Conservation (phyloP, 2,888 invertebrate species). For the Diadegma fenestrale region DNA sequence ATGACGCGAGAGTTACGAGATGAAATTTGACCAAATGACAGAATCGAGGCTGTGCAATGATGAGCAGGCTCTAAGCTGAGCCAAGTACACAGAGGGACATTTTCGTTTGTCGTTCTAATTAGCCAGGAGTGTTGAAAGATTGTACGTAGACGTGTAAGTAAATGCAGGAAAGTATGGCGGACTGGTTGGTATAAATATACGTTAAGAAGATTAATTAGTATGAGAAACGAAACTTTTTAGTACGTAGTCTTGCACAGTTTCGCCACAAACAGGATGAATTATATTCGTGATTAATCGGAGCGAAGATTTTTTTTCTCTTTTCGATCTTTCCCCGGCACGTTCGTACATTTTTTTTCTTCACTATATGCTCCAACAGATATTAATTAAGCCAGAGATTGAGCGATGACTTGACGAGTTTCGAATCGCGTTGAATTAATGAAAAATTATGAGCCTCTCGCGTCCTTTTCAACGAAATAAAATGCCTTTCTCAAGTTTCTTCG, state of each 20-base stretch:
- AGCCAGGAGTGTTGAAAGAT: constrained; percentile 37
- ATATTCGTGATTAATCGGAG: constrained; percentile 43
- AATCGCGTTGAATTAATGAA: constrained; percentile 19
- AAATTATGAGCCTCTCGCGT: neutral
- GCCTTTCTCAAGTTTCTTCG: neutral
- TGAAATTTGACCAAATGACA: constrained; percentile 31
- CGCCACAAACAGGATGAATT: constrained; percentile 18
- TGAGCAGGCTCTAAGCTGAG: constrained; percentile 26
- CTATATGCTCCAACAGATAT: neutral
- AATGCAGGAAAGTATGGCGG: constrained; percentile 13
- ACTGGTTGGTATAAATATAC: constrained; percentile 56
- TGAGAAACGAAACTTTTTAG: constrained; percentile 41
- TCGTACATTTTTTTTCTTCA: constrained; percentile 19
- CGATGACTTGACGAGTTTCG: constrained; percentile 24
- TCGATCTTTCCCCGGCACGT: neutral
- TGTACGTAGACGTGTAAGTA: neutral
- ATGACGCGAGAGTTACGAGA: constrained; percentile 50
- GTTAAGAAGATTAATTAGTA: constrained; percentile 73
- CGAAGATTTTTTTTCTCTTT: constrained; percentile 10
- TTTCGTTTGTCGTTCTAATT: constrained; percentile 69
- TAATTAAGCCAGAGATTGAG: neutral
- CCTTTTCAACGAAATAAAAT: neutral
- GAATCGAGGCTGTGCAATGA: constrained; percentile 22
- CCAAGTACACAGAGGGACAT: constrained; percentile 5
- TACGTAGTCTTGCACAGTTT: constrained; percentile 9